These are phyloP conservation scores for Cactoblastis cactorum DNA, from an alignment of 2,888 invertebrate genomes.

Conservation along the genomic window DNA sequence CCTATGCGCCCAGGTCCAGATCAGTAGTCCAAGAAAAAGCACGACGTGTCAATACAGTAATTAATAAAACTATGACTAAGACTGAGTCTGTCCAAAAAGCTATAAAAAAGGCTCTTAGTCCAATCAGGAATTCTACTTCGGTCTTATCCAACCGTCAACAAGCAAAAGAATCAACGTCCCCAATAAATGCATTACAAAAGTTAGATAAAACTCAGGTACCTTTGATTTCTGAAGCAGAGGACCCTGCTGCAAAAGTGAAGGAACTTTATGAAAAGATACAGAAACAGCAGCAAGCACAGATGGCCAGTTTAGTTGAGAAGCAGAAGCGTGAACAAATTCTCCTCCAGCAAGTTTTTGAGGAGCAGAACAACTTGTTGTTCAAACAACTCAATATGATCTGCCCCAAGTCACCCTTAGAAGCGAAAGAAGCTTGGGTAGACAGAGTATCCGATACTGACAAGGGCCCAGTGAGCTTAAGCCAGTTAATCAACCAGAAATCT, in stretches of 20 bases:
- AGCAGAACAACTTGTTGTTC: conserved; percentile 81
- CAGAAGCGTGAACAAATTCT: conserved; percentile 82
- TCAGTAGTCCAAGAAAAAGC: conserved; percentile 35
- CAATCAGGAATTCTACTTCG: conserved; percentile 29
- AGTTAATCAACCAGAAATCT: conserved; percentile 54
- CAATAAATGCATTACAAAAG: conserved; percentile 23
- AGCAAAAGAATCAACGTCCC: conserved; percentile 28
- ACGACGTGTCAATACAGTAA: conserved; percentile 28
- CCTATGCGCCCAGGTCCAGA: conserved; percentile 32
- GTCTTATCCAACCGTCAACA: conserved; percentile 24
- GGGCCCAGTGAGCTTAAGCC: conserved; percentile 67
- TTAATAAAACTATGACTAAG: conserved; percentile 36
- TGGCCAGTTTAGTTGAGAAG: conserved; percentile 80
- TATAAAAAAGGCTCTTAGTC: conserved; percentile 34
- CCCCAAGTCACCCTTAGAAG: conserved; percentile 55
- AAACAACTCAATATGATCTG: conserved; percentile 66
- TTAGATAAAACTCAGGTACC: conserved; percentile 22
- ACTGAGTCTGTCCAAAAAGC: conserved; percentile 41
- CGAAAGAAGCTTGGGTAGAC: conserved; percentile 61
- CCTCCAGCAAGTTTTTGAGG: conserved; percentile 82
- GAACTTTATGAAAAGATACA: conserved; percentile 77
- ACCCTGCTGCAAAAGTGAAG: conserved; percentile 56
- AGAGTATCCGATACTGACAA: conserved; percentile 36
- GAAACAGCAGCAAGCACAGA: conserved; percentile 82
- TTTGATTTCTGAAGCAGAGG: conserved; percentile 42